A percentile compares a stretch with the other conserved stretches of the same genome.
Evolutionary conservation across 2,888 invertebrate genomes (phyloP).

Genomic region (Agrochola lota): DNA sequence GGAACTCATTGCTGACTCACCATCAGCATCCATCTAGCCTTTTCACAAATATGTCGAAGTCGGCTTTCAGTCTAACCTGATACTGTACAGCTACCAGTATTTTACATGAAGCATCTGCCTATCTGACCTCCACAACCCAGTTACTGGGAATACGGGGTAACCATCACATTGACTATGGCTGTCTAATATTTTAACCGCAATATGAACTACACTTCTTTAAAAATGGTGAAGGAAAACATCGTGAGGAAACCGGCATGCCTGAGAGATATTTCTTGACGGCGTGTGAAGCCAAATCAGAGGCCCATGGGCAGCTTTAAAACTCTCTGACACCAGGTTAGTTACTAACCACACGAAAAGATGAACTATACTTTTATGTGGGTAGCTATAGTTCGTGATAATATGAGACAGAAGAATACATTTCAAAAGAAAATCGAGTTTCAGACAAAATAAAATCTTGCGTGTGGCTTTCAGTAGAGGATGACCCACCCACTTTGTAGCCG

Average conservation of each 20-base stretch:
- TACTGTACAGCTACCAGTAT: not conserved
- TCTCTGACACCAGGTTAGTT: too few relatives aligned
- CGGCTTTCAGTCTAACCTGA: not conserved
- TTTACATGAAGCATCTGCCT: not conserved
- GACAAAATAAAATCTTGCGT: conserved; percentile 9
- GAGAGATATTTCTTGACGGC: too few relatives aligned
- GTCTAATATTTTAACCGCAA: not conserved
- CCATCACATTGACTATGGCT: not conserved
- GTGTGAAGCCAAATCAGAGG: too few relatives aligned
- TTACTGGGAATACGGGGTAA: not conserved
- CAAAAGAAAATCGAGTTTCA: not conserved
- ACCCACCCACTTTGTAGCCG: conserved; percentile 34
- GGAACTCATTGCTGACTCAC: not conserved
- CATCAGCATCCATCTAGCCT: not conserved
- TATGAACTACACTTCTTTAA: too few relatives aligned
- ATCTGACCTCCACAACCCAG: not conserved
- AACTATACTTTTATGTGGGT: not conserved
- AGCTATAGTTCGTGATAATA: not conserved
- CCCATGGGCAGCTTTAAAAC: too few relatives aligned
- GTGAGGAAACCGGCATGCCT: too few relatives aligned
- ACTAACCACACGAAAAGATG: too few relatives aligned
- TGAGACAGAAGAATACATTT: not conserved
- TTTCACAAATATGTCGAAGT: not conserved
- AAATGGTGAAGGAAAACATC: too few relatives aligned
- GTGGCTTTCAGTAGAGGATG: conserved; percentile 1